Evolutionary conservation across 1,140 invertebrate genomes (phyloP).

Genomic region (Macrostomum lignano): DNA sequence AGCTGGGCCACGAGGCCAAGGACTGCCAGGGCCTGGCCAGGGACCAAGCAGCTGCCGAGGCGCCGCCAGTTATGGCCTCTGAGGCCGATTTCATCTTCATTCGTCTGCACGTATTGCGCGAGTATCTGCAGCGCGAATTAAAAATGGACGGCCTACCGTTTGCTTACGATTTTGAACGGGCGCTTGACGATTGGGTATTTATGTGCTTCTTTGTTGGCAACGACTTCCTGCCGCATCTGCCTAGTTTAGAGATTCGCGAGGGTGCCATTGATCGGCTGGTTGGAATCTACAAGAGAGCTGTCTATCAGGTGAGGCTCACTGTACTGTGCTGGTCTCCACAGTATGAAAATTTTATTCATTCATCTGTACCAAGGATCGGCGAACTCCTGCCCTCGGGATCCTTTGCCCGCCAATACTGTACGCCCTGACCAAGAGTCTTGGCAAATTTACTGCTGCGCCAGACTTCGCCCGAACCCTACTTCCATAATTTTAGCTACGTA

Average conservation of each 20-base stretch:
- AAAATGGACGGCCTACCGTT: conserved; percentile 66
- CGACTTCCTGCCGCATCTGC: conserved; percentile 91
- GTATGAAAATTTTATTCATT: background rate
- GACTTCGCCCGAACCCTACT: too few relatives aligned
- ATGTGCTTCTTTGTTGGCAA: conserved; percentile 99
- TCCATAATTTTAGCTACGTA: too few relatives aligned
- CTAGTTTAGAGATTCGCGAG: conserved; percentile 80
- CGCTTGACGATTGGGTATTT: conserved; percentile 85
- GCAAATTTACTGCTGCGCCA: too few relatives aligned
- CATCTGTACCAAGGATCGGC: background rate
- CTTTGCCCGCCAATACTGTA: too few relatives aligned
- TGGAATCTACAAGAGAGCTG: conserved; percentile 67
- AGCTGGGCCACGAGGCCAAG: conserved; percentile 74
- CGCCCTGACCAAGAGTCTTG: too few relatives aligned
- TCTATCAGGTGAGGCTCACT: conserved; percentile 64
- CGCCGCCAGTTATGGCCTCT: background rate
- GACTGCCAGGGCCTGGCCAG: conserved; percentile 47
- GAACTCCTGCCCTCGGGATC: too few relatives aligned
- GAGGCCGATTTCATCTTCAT: conserved; percentile 30
- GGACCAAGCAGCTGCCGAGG: conserved; percentile 5
- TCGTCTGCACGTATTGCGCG: conserved; percentile 57
- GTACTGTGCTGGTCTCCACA: conserved; percentile 10
- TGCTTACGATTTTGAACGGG: conserved; percentile 32
- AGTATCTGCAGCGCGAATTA: conserved; percentile 71
- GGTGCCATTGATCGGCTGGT: conserved; percentile 80